Base-by-base conservation (phyloP, 2,113 vertebrate genomes). In the Tursiops truncatus region DNA sequence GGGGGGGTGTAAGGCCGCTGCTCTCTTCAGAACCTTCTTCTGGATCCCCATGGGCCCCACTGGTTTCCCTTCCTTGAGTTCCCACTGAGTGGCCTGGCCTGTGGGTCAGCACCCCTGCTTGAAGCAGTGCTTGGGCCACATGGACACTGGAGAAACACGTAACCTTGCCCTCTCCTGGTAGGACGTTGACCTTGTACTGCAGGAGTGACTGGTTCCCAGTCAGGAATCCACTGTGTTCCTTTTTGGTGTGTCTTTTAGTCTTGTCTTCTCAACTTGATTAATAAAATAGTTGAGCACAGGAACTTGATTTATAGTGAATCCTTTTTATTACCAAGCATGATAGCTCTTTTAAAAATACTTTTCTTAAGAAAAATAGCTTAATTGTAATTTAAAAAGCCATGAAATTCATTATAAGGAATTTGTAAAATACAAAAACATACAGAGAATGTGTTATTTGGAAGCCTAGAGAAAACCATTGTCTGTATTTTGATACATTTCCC, bases 371-470 rank as follows among this genome's bases (percentile, higher is more conserved):
- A 81, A 96, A 50, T 76, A 36, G 76, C 67, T 94, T 44, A 81
- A 60, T 88, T 91, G 77, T 86, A 90, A 90, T 73, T 74, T n/a
- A 38, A 62, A 82, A 83, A 92, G 15, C 84, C 33, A 53, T 87
- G 67, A 38, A 90, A 79, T 77, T 73, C 6, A 47, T 92, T n/a
- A 47, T 81, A 53, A 60, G 28, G n/a, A 81, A 63, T 79, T 93
- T 65, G 13, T 81, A 77, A 60, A 85, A 56, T 89, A 70, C 1
- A 81, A 62, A 56, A 80, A 73, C 18, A 81, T 50, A 36, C 6
- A 38, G 77, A 94, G 84, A 87, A n/a, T 21, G 41, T 94, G 10
- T 65, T 26, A 14, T 60, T 31, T 73, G 21, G 53, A 84, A 91
- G n/a, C 21, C 33, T 84, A 90, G 77, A 68, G 41, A 81, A 50